Percentiles rank a stretch among this genome's conserved stretches.
Evolutionary conservation across 2,888 invertebrate genomes (phyloP).

Genomic region (Eupithecia insigniata): DNA sequence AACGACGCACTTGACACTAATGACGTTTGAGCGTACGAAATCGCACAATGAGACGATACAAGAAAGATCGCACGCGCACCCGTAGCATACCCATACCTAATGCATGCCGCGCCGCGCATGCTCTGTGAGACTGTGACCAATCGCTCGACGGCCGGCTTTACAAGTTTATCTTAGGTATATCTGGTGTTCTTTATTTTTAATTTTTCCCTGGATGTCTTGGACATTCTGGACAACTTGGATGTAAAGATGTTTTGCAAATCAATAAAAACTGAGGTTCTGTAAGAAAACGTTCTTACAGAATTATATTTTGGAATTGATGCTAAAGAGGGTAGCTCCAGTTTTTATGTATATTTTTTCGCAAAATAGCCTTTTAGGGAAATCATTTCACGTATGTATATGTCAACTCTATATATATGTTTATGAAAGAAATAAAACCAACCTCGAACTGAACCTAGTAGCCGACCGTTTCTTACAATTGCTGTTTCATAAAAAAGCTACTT

Average conservation of each 20-base stretch:
- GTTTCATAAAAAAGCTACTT: neutral
- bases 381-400: neutral
- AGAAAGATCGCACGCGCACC: conserved; percentile 49
- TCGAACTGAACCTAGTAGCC: neutral
- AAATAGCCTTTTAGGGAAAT: neutral
- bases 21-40: conserved; percentile 69
- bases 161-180: conserved; percentile 40
- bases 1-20: conserved; percentile 68
- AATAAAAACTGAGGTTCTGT: neutral
- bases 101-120: conserved; percentile 44
- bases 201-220: conserved; percentile 14
- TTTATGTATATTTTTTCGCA: neutral
- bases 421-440: neutral
- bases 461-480: neutral
- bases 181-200: conserved; percentile 22
- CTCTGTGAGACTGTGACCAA: conserved; percentile 48
- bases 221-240: neutral
- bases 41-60: conserved; percentile 67
- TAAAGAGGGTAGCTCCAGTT: neutral
- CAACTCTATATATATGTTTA: neutral
- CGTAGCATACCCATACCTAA: conserved; percentile 26
- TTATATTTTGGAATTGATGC: neutral
- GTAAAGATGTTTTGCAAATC: neutral
- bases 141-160: conserved; percentile 39
- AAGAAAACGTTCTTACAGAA: neutral